A percentile compares a stretch with the other conserved stretches of the same genome.
Conservation (phyloP, 2,797 vertebrate species). For the Momotus momota region DNA sequence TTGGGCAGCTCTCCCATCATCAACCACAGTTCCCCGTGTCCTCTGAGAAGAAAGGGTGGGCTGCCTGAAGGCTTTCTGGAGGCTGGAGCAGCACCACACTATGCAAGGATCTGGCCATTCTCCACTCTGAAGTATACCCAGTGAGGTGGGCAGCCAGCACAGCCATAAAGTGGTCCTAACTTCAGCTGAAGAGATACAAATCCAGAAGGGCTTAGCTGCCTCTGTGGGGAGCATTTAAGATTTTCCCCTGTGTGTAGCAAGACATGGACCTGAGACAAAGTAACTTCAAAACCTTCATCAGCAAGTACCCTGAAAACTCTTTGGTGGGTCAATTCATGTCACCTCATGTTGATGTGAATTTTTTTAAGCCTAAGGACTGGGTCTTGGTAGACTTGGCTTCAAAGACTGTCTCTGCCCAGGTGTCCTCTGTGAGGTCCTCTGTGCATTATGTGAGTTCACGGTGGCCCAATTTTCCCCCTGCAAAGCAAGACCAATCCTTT, state of each 20-base stretch:
- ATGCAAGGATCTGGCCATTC: background rate
- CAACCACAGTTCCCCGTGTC: background rate
- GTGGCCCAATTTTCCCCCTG: background rate
- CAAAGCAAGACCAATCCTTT: background rate
- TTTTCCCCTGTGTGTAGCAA: background rate
- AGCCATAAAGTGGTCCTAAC: background rate
- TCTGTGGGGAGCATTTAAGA: background rate
- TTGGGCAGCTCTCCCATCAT: background rate
- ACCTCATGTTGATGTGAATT: background rate
- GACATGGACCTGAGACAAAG: background rate
- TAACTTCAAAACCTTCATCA: background rate
- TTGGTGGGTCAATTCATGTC: background rate
- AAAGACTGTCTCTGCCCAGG: background rate
- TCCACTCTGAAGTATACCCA: accelerated
- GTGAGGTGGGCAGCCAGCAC: background rate
- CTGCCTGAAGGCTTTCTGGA: background rate
- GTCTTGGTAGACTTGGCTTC: background rate
- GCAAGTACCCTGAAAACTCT: background rate
- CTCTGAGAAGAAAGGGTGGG: background rate
- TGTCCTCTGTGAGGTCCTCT: background rate
- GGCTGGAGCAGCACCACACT: background rate
- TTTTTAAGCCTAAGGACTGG: background rate
- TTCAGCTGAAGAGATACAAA: background rate
- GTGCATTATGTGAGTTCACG: background rate
- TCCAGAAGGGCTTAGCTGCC: background rate